phyloP scores from a whole-genome alignment of 2,888 invertebrate genomes.

The Campoletis raptor region DNA sequence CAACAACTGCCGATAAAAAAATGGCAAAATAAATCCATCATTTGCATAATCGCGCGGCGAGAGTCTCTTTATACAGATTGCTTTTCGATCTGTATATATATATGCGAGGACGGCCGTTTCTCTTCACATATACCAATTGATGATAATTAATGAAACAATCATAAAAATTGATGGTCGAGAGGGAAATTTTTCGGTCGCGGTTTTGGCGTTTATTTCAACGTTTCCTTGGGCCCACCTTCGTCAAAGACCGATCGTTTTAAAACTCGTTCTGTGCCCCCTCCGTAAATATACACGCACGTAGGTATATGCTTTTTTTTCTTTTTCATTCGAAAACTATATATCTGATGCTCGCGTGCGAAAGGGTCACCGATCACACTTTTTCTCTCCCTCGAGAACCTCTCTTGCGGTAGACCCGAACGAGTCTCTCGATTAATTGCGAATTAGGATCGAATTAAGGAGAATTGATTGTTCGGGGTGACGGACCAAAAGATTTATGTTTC shows the following conservation, averaged over 20 bases:
- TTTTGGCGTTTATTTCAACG: background rate
- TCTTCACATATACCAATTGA: no score
- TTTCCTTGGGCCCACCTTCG: conserved; percentile 38
- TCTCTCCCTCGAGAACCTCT: conserved; percentile 40
- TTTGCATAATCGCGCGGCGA: background rate
- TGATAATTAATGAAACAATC: no score
- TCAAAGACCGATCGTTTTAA: conserved; percentile 53
- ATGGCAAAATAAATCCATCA: conserved; percentile 37
- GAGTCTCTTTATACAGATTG: background rate
- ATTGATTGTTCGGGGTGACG: conserved; percentile 63
- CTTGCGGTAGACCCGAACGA: conserved; percentile 46
- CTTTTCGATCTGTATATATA: background rate
- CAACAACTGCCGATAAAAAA: conserved; percentile 41
- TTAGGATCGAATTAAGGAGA: conserved; percentile 67
- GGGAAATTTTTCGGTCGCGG: conserved; percentile 27
- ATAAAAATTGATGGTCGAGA: no score
- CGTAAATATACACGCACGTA: conserved; percentile 42
- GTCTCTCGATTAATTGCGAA: conserved; percentile 66
- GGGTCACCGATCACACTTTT: conserved; percentile 65
- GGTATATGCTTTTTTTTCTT: conserved; percentile 36
- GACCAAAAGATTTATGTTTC: conserved; percentile 60
- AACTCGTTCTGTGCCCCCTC: conserved; percentile 62
- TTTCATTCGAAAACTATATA: conserved; percentile 49
- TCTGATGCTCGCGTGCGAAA: conserved; percentile 64
- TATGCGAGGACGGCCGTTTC: no score